Percentiles rank a stretch among this genome's conserved stretches.
phyloP scores from a whole-genome alignment of 2,888 invertebrate genomes.

The Folsomia manolachei region DNA sequence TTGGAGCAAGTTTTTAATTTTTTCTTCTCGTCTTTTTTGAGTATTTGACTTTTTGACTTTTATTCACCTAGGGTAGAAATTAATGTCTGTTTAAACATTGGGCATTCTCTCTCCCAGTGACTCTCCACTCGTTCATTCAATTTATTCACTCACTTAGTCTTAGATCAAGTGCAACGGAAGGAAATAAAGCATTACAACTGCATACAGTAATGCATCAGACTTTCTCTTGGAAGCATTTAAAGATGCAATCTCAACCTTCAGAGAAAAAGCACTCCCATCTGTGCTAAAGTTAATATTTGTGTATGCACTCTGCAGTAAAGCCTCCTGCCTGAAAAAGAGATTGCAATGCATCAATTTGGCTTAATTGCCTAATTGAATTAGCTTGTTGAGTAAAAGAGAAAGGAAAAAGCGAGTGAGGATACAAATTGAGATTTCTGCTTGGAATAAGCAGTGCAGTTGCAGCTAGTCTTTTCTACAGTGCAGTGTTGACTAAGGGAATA shows the following conservation, averaged over 20 bases:
- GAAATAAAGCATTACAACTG: neutral
- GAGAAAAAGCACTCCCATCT: too few species aligned
- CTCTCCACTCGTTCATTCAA: too few species aligned
- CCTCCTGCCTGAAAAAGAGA: neutral
- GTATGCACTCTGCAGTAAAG: neutral
- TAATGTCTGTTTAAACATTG: neutral
- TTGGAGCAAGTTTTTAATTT: too few species aligned
- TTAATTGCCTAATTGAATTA: neutral
- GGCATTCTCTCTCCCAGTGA: neutral
- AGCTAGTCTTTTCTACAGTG: neutral
- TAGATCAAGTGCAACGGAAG: neutral
- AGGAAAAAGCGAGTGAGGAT: neutral
- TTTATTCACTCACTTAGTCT: neutral
- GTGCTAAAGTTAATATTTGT: too few species aligned
- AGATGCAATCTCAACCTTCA: neutral
- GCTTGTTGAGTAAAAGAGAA: neutral
- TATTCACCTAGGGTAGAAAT: too few species aligned
- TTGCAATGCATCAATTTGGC: neutral
- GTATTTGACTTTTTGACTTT: too few species aligned
- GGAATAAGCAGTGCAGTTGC: neutral
- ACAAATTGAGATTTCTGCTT: neutral
- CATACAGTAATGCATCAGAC: neutral
- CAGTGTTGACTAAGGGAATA: slow-evolving; percentile 15
- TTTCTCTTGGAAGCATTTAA: neutral
- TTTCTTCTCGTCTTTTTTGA: too few species aligned